These are phyloP conservation scores for Novumbra hubbsi DNA, from an alignment of 2,797 vertebrate genomes.

Conservation along the genomic window DNA sequence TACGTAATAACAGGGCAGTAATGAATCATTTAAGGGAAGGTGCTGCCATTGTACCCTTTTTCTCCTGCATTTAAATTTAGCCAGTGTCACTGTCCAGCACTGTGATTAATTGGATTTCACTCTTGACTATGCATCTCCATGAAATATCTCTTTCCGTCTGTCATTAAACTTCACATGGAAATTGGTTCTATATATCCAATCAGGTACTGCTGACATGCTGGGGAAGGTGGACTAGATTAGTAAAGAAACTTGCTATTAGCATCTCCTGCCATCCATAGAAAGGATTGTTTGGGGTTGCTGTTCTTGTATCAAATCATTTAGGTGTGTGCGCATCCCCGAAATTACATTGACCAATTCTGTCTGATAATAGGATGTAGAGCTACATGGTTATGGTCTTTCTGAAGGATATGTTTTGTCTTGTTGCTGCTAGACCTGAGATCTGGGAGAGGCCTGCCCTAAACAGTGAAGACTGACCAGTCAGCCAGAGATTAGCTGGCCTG, in stretches of 20 bases:
- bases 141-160: conserved; percentile 59
- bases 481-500: conserved; percentile 52
- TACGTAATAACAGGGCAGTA: conserved; percentile 47
- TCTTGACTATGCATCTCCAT: conserved; percentile 55
- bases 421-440: not conserved
- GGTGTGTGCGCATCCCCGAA: conserved; percentile 8
- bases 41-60: conserved; percentile 33
- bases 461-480: conserved; percentile 48
- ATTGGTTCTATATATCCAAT: conserved; percentile 58
- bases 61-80: conserved; percentile 69
- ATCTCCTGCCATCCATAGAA: conserved; percentile 24
- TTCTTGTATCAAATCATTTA: conserved; percentile 15
- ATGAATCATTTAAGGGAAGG: conserved; percentile 61
- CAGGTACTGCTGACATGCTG: conserved; percentile 31
- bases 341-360: not conserved
- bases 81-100: conserved; percentile 61
- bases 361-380: not conserved
- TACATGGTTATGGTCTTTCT: conserved; percentile 19
- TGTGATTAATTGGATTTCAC: conserved; percentile 68
- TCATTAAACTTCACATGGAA: conserved; percentile 53
- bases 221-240: conserved; percentile 18
- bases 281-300: conserved; percentile 29
- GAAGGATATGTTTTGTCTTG: conserved; percentile 3
- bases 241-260: conserved; percentile 36
- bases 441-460: conserved; percentile 16